phyloP scores from a whole-genome alignment of 2,888 invertebrate species.

The Apamea monoglypha region DNA sequence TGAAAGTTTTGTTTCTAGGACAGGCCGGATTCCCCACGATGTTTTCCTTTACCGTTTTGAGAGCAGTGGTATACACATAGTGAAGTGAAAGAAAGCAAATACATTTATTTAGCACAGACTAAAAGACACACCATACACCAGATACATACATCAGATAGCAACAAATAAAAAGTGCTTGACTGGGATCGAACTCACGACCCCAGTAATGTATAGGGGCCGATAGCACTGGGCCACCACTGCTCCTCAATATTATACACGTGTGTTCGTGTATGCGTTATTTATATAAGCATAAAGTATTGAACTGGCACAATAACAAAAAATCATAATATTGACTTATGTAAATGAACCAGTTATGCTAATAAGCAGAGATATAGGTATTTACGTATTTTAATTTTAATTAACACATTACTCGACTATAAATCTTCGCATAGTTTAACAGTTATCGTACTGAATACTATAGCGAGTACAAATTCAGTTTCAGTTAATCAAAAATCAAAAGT shows the following conservation, averaged over 20 bases:
- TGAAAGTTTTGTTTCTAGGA: too few species aligned
- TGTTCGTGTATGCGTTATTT: background rate
- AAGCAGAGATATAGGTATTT: background rate
- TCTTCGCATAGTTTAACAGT: background rate
- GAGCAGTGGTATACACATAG: background rate
- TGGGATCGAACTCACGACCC: too few species aligned
- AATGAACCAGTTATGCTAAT: constrained; percentile 52
- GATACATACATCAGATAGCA: too few species aligned
- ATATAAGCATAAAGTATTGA: background rate
- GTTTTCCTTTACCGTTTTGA: too few species aligned
- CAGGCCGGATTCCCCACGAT: too few species aligned
- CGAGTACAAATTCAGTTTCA: background rate
- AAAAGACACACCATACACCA: too few species aligned
- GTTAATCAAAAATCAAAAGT: too few species aligned
- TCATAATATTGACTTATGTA: constrained; percentile 54
- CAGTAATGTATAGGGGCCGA: too few species aligned
- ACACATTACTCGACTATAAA: background rate
- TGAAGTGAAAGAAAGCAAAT: too few species aligned
- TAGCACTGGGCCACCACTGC: background rate
- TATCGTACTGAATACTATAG: background rate
- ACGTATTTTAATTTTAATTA: constrained; percentile 21
- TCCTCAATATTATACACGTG: background rate
- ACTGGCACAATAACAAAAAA: constrained; percentile 34
- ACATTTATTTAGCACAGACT: too few species aligned
- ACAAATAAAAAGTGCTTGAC: too few species aligned